These are phyloP conservation scores for Microctenopoma lineatum DNA, from an alignment of 2,797 vertebrate genomes.

Conservation along the genomic window DNA sequence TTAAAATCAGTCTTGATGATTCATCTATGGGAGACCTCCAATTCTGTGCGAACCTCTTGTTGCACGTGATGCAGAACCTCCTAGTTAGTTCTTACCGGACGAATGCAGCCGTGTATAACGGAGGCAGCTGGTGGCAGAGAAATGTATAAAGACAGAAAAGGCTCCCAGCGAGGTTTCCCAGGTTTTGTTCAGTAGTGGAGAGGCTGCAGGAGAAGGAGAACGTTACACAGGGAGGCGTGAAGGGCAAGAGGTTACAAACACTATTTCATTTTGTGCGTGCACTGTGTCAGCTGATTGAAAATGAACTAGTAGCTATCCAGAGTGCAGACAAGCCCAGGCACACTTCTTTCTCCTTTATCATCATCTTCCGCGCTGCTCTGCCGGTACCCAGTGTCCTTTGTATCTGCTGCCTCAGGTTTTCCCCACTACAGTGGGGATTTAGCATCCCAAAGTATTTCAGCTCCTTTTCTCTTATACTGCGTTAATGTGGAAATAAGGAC, in stretches of 20 bases:
- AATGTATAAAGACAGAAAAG: constrained; percentile 51
- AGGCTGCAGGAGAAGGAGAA: constrained; percentile 10
- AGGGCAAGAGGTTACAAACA: constrained; percentile 41
- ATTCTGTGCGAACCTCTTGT: background rate
- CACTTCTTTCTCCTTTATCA: constrained; percentile 41
- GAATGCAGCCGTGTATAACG: background rate
- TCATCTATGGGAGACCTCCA: no score
- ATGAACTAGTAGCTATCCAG: constrained; percentile 48
- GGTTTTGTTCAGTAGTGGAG: constrained; percentile 15
- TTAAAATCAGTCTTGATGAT: no score
- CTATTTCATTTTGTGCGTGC: constrained; percentile 33
- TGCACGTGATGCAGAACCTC: background rate
- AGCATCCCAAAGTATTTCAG: background rate
- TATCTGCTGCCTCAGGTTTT: constrained; percentile 71
- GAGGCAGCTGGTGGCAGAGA: background rate
- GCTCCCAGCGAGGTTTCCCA: constrained; percentile 46
- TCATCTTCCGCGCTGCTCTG: constrained; percentile 33
- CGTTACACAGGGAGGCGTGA: constrained; percentile 22
- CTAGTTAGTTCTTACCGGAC: background rate
- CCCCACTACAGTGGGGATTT: constrained; percentile 9
- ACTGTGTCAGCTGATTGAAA: constrained; percentile 44
- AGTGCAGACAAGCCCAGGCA: constrained; percentile 52
- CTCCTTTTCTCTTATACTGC: no score
- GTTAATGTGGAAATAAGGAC: no score
- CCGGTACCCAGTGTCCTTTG: constrained; percentile 57